Evolutionary conservation across 1,140 invertebrate genomes (phyloP).

Genomic region (Ylistrum balloti): DNA sequence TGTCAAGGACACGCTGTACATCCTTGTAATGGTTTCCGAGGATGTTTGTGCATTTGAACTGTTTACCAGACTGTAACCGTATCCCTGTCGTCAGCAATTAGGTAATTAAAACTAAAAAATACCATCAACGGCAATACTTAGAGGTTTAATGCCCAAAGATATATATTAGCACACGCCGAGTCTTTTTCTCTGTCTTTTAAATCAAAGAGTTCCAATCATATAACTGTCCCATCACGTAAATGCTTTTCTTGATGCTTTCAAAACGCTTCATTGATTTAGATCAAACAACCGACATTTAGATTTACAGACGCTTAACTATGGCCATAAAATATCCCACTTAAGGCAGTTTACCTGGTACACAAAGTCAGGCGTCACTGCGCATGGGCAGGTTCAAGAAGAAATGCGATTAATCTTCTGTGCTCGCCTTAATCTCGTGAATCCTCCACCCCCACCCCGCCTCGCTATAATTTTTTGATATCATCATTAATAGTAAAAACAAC

Average conservation of each 20-base stretch:
- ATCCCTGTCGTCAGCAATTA: slow-evolving; percentile 2
- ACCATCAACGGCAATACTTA: background rate
- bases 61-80: background rate
- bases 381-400: background rate
- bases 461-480: slow-evolving; percentile 34
- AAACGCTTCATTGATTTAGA: slow-evolving; percentile 26
- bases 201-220: slow-evolving; percentile 39
- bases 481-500: background rate
- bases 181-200: slow-evolving; percentile 18
- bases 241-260: slow-evolving; percentile 3
- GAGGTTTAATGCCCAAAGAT: slow-evolving; percentile 7
- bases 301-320: slow-evolving; percentile 29
- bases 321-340: slow-evolving; percentile 26
- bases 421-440: background rate
- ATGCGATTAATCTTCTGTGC: background rate
- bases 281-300: background rate
- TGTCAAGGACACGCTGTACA: too few species aligned
- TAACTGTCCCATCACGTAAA: slow-evolving; percentile 10
- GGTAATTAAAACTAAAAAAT: slow-evolving; percentile 36
- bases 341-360: slow-evolving; percentile 30
- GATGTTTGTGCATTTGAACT: too few species aligned
- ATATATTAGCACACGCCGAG: slow-evolving; percentile 9
- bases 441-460: background rate
- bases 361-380: slow-evolving; percentile 12
- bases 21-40: too few species aligned